Evolutionary conservation across 2,113 vertebrate genomes (phyloP), one percentile per base, ranked within the genome.

Genomic region (Nibea albiflora): DNA sequence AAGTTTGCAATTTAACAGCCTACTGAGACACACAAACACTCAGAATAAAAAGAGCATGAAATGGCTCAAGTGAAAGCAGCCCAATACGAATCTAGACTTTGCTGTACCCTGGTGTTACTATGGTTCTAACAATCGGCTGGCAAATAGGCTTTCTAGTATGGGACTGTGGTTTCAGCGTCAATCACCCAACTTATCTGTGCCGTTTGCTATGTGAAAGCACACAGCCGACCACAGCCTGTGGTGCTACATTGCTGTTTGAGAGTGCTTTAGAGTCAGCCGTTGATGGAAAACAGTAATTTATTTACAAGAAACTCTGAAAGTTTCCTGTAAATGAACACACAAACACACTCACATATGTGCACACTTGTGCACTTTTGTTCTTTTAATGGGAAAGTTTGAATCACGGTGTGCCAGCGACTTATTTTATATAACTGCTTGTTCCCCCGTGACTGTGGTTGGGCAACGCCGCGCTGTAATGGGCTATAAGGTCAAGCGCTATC

Each of bases 401-500:
- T 76, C 61, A 68, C 14, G 20, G 61, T 9, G 35, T 39, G 7
- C 8, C 2, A 8, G 35, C 31, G 46, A 22, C 24, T 19, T 56
- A 22, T 61, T 78, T 71, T 86, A 65, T 81, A 81, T 78, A 81
- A 72, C 86, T 0, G 1, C 0, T 1, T 68, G 60, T 81, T 89
- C 84, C 75, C 81, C 17, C 15, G 80, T 50, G 89, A 75, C 67
- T 76, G 57, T 75, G 72, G 70, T 47, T 52, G 75, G 83, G 84
- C 83, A 81, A 80, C 57, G 4, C 54, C 35, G 76, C 6, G 8
- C 60, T 24, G 76, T 86, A 84, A 84, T 79, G 73, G 81, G 60
- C 84, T 54, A 5, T 72, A 80, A 91, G 92, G 91, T 92, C 89
- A 91, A 90, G 83, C 4, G 28, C 77, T 88, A 87, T 93, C 91